Conservation (phyloP, 2,797 vertebrate species). For the Gila robusta region DNA sequence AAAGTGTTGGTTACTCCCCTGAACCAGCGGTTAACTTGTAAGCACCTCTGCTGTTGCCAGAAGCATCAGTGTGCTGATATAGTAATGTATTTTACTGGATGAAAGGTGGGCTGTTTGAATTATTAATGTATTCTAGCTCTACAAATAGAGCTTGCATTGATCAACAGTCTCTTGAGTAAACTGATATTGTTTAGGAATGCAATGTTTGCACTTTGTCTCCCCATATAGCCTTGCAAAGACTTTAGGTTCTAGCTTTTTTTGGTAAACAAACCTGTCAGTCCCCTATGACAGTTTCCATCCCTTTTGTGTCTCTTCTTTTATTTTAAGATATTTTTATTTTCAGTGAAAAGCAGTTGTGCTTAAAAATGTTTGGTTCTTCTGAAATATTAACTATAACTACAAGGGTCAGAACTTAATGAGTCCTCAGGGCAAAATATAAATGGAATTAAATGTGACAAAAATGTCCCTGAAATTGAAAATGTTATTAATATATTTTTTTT, state of each 20-base stretch:
- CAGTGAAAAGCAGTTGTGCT: neutral
- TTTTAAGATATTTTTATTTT: neutral
- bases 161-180: constrained; percentile 63
- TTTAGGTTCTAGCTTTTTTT: constrained; percentile 40
- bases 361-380: neutral
- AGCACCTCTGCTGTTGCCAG: constrained; percentile 28
- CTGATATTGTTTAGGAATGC: constrained; percentile 60
- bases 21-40: constrained; percentile 18
- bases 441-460: neutral
- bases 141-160: constrained; percentile 67
- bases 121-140: constrained; percentile 71
- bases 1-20: constrained; percentile 25
- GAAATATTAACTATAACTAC: neutral
- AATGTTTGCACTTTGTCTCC: constrained; percentile 59
- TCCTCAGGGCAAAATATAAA: neutral
- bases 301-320: neutral
- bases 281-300: neutral
- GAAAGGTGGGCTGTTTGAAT: constrained; percentile 65
- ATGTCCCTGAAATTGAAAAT: neutral
- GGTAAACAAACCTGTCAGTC: constrained; percentile 26
- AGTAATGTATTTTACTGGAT: constrained; percentile 55
- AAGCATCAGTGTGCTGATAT: constrained; percentile 39
- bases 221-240: constrained; percentile 52
- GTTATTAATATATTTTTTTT: too few species aligned
- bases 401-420: neutral